phyloP scores from a whole-genome alignment of 2,888 invertebrate genomes.

The Furcula furcula region DNA sequence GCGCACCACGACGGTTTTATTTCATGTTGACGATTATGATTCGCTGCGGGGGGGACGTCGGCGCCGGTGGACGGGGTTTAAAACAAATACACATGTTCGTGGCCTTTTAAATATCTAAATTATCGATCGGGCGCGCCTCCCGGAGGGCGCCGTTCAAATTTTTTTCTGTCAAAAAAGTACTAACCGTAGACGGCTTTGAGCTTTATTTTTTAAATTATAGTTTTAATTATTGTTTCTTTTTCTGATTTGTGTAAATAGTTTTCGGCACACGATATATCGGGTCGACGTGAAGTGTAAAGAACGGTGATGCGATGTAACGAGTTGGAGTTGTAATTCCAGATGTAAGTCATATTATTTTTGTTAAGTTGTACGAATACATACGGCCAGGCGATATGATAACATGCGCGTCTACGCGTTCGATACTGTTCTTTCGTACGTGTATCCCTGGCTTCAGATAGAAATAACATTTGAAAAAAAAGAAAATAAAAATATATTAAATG shows the following conservation, averaged over 20 bases:
- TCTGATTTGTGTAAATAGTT: conserved; percentile 45
- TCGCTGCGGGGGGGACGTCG: conserved; percentile 23
- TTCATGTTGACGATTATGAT: conserved; percentile 41
- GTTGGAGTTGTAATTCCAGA: conserved; percentile 34
- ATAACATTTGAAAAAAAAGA: conserved; percentile 22
- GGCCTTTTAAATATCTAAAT: conserved; percentile 50
- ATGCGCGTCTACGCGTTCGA: conserved; percentile 17
- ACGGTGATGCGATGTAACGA: conserved; percentile 21
- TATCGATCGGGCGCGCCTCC: conserved; percentile 33
- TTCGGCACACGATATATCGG: conserved; percentile 23
- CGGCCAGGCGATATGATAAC: conserved; percentile 22
- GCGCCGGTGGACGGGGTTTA: conserved; percentile 14
- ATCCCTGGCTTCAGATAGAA: conserved; percentile 29
- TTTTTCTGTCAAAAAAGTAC: conserved; percentile 27
- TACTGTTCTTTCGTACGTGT: conserved; percentile 15
- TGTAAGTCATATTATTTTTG: conserved; percentile 41
- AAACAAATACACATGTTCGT: conserved; percentile 40
- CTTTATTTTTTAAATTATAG: conserved; percentile 48
- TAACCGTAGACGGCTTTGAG: conserved; percentile 47
- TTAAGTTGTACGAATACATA: conserved; percentile 34
- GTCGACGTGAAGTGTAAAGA: conserved; percentile 26
- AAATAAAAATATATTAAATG: conserved; percentile 31
- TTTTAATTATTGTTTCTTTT: conserved; percentile 17
- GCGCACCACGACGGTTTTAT: conserved; percentile 47
- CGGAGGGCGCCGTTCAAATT: conserved; percentile 22